Evolutionary conservation across 2,888 invertebrate genomes (phyloP).

Genomic region (Oligia latruncula): DNA sequence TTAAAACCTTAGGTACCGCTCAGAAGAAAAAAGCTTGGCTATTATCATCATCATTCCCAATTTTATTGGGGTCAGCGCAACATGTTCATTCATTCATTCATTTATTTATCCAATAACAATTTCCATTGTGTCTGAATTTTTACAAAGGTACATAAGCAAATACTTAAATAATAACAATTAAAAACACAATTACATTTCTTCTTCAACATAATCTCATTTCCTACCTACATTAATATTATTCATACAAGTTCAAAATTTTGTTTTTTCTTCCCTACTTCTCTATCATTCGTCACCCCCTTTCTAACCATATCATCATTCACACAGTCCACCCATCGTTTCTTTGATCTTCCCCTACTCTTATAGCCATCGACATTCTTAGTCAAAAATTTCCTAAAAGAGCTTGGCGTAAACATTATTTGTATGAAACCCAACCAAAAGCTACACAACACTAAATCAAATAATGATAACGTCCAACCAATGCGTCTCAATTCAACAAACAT

Average conservation of each 20-base stretch:
- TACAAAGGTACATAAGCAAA: too few species aligned
- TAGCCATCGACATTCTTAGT: too few species aligned
- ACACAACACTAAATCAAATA: slow-evolving; percentile 1
- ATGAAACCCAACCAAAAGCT: background rate
- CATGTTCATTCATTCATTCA: too few species aligned
- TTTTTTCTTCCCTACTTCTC: background rate
- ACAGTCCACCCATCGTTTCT: background rate
- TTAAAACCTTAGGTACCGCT: background rate
- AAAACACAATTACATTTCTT: too few species aligned
- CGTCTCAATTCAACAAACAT: slow-evolving; percentile 30
- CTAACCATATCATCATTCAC: background rate
- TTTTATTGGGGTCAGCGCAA: background rate
- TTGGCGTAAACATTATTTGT: background rate
- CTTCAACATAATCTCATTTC: too few species aligned
- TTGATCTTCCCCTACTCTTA: background rate
- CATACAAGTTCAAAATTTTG: too few species aligned
- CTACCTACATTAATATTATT: too few species aligned
- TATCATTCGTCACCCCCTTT: background rate
- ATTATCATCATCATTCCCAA: background rate
- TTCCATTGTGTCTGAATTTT: too few species aligned
- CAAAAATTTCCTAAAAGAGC: background rate
- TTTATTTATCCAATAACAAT: too few species aligned
- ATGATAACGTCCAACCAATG: slow-evolving; percentile 3
- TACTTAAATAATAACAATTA: too few species aligned
- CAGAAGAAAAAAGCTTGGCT: background rate